Percentiles rank a stretch among this genome's conserved stretches.
These are phyloP conservation scores for Epiblema foenella DNA, from an alignment of 2,888 invertebrate species.

Conservation along the genomic window DNA sequence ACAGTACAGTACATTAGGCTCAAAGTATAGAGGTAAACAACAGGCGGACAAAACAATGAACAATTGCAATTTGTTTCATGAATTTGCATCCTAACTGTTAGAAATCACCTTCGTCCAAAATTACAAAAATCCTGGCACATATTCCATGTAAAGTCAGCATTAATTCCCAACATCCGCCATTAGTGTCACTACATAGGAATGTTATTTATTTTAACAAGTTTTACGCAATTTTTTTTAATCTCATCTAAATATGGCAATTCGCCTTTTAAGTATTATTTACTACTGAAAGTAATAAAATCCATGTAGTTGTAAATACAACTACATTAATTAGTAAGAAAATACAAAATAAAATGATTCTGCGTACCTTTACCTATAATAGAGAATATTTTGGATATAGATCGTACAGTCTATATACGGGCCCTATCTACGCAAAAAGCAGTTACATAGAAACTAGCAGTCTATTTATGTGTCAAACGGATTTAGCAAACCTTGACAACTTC, in stretches of 20 bases:
- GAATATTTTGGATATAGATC: too few relatives aligned
- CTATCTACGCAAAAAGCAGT: too few relatives aligned
- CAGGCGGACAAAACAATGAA: too few relatives aligned
- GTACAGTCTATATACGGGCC: too few relatives aligned
- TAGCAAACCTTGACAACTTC: conserved; percentile 18
- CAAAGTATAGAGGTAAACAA: too few relatives aligned
- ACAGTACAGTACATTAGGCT: too few relatives aligned
- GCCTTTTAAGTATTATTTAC: background rate
- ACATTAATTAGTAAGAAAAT: too few relatives aligned
- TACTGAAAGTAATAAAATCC: background rate
- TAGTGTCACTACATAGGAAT: conserved; percentile 11
- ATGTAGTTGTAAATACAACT: background rate
- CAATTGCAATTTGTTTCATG: too few relatives aligned
- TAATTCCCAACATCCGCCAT: background rate
- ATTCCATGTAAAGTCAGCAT: conserved; percentile 6
- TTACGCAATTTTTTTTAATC: background rate
- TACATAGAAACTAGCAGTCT: too few relatives aligned
- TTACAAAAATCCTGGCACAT: background rate
- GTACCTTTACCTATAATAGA: too few relatives aligned
- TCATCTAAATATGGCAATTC: conserved; percentile 7
- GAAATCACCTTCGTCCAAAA: background rate
- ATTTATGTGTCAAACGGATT: conserved; percentile 26
- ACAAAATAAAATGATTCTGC: too few relatives aligned
- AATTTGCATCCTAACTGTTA: background rate
- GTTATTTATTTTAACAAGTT: background rate